Base-by-base conservation (phyloP, 2,797 vertebrate species). In the Percopsis omiscomaycus region DNA sequence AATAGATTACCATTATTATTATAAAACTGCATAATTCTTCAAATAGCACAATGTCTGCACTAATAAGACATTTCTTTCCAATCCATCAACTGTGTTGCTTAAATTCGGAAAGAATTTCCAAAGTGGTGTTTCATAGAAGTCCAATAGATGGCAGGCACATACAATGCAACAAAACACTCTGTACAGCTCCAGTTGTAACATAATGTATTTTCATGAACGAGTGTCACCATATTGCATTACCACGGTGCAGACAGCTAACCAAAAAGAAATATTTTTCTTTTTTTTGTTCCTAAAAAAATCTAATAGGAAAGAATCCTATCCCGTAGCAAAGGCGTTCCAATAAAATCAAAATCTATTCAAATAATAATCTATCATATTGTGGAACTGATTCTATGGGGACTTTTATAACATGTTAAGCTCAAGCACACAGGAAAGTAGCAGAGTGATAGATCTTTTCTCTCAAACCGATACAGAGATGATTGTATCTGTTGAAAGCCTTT, bases 111-210 rank as follows among this genome's bases (percentile, higher is more conserved):
- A 47, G 52, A 50, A 61, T 71, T 61, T 78, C 60, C 42, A 74
- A 73, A 79, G 79, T 89, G 88, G 69, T 87, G 73, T 92, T 92
- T 90, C 87, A 28, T 66, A 48, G 15, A 61, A 88, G 81, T 70
- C 93, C 93, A 93, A 92, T 83, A 94, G 93, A 91, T 92, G 93
- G 93, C 93, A 93, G 90, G 86, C 88, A 91, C 75, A 91, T 89
- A 89, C 92, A 80, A 66, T 6, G 37, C 15, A 86, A 73, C 68
- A 57, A 71, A 87, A 80, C 53, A 9, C 55, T 74, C 67, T 65
- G 66, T 30, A 47, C 51, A 15, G 22, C 16, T 54, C 11, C 60
- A 9, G 15, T 6, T 66, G 73, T 61, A 73, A 78, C 71, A 61
- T 48, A 81, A 67, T 74, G 68, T 65, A 57, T 68, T 69, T 71